A percentile compares a stretch with the other conserved stretches of the same genome.
phyloP scores from a whole-genome alignment of 2,888 invertebrate species.

The Odontocerum albicorne region DNA sequence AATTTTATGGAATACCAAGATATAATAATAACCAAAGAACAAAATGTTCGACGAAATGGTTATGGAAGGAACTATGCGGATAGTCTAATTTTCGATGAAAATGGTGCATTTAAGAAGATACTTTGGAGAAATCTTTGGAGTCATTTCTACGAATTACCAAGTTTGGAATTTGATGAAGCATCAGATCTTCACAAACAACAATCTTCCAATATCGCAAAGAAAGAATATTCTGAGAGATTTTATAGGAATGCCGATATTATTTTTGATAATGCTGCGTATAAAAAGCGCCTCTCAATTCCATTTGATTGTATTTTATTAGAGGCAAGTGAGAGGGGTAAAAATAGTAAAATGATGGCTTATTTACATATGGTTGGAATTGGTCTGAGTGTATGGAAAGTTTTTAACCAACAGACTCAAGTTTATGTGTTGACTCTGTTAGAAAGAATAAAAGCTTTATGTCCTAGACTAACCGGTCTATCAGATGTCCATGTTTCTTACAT shows the following conservation, averaged over 20 bases:
- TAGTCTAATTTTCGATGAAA: slow-evolving; percentile 1
- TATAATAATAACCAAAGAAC: slow-evolving; percentile 54
- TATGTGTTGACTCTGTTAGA: slow-evolving; percentile 65
- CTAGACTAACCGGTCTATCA: slow-evolving; percentile 55
- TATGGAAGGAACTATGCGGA: slow-evolving; percentile 38
- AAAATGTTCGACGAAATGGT: slow-evolving; percentile 56
- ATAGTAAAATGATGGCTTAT: slow-evolving; percentile 56
- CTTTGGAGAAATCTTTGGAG: too few species aligned
- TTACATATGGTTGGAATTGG: slow-evolving; percentile 68
- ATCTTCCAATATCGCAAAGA: too few species aligned
- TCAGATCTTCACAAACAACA: not conserved
- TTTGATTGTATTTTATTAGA: slow-evolving; percentile 66
- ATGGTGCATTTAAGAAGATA: not conserved
- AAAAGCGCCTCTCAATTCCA: slow-evolving; percentile 55
- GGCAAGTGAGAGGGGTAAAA: slow-evolving; percentile 59
- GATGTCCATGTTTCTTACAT: slow-evolving; percentile 67
- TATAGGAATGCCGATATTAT: slow-evolving; percentile 38
- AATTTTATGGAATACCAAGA: slow-evolving; percentile 65
- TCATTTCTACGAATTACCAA: slow-evolving; percentile 14
- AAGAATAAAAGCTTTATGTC: slow-evolving; percentile 54
- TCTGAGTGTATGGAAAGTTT: slow-evolving; percentile 66
- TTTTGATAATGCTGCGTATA: slow-evolving; percentile 15
- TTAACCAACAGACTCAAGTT: slow-evolving; percentile 62
- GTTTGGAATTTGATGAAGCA: slow-evolving; percentile 14
- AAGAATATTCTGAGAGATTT: slow-evolving; percentile 10